These are phyloP conservation scores for Drosophila trichaetosa DNA, from an alignment of 2,888 invertebrate genomes.

Conservation along the genomic window DNA sequence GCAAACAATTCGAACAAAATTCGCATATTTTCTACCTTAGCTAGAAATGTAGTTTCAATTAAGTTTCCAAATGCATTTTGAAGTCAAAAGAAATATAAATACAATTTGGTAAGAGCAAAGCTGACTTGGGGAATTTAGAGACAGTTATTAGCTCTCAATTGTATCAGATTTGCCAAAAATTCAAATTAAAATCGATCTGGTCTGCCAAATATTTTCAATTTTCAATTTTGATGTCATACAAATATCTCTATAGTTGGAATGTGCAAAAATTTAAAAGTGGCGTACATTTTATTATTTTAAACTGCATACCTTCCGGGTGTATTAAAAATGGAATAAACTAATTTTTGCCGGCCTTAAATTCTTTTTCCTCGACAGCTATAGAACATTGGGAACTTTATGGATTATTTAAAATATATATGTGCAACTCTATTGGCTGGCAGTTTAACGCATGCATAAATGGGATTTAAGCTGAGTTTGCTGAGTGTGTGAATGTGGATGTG, in stretches of 20 bases:
- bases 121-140: background rate
- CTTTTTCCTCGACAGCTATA: background rate
- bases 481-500: conserved; percentile 10
- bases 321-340: background rate
- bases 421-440: background rate
- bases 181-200: background rate
- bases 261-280: background rate
- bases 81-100: background rate
- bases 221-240: background rate
- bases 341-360: background rate
- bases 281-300: background rate
- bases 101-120: background rate
- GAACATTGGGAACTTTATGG: background rate
- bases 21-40: background rate
- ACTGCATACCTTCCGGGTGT: background rate
- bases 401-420: background rate
- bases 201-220: background rate
- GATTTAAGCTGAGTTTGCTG: background rate
- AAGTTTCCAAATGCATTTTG: background rate
- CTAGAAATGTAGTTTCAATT: background rate
- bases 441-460: background rate
- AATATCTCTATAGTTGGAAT: background rate
- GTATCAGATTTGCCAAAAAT: background rate
- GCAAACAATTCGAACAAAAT: background rate
- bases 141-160: background rate